Evolutionary conservation across 2,797 vertebrate species (phyloP), one percentile per base, ranked within the genome.

Genomic region (Enteromius afrohamiltoni): DNA sequence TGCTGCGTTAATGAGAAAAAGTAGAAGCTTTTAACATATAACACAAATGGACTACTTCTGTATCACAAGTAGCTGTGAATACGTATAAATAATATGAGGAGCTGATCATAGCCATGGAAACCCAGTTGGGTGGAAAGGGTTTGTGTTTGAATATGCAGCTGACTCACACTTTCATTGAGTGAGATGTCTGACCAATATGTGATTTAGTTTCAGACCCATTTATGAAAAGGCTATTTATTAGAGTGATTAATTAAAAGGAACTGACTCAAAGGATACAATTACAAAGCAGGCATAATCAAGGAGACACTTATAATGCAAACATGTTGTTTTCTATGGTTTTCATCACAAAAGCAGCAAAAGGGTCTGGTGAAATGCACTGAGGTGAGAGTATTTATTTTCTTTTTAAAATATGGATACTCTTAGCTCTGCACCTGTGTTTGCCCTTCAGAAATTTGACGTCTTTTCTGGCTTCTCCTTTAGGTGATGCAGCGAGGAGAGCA

Each of bases 401-500:
- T 76, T 29, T 64, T 17, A 47, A 47, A 77, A 29, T 7, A 8
- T 17, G 0, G 4, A 77, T 65, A 69, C 17, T 23, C 26, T 86
- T 74, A 9, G 14, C 23, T 80, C 65, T 51, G 90, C 90, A 99
- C 98, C 98, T 99, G 91, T 96, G 93, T 79, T 91, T 92, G 73
- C 97, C 95, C 93, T 95, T 95, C 83, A 92, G 77, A 86, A 99
- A 94, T 55, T 89, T 89, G 87, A 96, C 75, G 31, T 97, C 94
- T 87, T 94, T 95, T 79, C 96, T 95, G 86, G 91, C 81, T 60
- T 95, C 95, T 86, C 87, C 95, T 90, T 95, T 95, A 79, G 95
- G 96, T 87, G 95, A 94, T 71, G 97, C 96, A 0, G 94, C 94
- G 60, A 99, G 88, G 4, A 99, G 94, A 17, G 96, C 95, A 87